Percentiles rank a stretch among this genome's conserved stretches.
phyloP scores from a whole-genome alignment of 2,888 invertebrate genomes.

The Diploptera punctata region DNA sequence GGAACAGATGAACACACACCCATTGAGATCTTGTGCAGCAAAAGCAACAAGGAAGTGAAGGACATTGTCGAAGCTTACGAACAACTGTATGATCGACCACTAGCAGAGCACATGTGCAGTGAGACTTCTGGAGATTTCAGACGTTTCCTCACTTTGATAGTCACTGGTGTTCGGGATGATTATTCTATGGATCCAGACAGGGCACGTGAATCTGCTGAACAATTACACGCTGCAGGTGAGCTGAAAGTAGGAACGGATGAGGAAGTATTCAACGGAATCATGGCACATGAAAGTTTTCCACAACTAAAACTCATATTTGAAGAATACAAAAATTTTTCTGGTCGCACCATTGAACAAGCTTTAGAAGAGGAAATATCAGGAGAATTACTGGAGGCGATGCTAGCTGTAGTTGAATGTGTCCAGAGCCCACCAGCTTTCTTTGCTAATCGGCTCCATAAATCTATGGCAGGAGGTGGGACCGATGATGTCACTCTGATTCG shows the following conservation, averaged over 20 bases:
- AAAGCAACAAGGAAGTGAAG: constrained; percentile 70
- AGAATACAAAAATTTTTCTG: constrained; percentile 75
- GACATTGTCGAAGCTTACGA: constrained; percentile 69
- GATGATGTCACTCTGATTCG: constrained; percentile 74
- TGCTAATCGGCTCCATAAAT: constrained; percentile 68
- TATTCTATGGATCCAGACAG: constrained; percentile 67
- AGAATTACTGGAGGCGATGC: constrained; percentile 70
- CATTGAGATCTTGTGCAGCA: constrained; percentile 77
- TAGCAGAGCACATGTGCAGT: constrained; percentile 76
- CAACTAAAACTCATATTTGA: constrained; percentile 74
- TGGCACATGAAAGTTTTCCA: constrained; percentile 76
- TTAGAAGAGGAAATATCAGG: constrained; percentile 71
- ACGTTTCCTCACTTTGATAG: constrained; percentile 73
- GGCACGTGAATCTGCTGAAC: constrained; percentile 74
- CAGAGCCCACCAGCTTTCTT: constrained; percentile 71
- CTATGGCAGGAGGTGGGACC: constrained; percentile 75
- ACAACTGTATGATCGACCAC: constrained; percentile 66
- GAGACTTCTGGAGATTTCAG: constrained; percentile 83
- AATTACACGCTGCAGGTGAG: constrained; percentile 72
- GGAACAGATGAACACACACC: constrained; percentile 78
- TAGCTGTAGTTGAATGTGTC: constrained; percentile 75
- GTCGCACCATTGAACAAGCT: constrained; percentile 76
- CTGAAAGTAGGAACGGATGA: constrained; percentile 76
- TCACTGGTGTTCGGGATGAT: constrained; percentile 68
- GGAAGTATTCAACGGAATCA: constrained; percentile 72